Base-by-base conservation (phyloP, 2,888 invertebrate species). In the Pinctada fucata region DNA sequence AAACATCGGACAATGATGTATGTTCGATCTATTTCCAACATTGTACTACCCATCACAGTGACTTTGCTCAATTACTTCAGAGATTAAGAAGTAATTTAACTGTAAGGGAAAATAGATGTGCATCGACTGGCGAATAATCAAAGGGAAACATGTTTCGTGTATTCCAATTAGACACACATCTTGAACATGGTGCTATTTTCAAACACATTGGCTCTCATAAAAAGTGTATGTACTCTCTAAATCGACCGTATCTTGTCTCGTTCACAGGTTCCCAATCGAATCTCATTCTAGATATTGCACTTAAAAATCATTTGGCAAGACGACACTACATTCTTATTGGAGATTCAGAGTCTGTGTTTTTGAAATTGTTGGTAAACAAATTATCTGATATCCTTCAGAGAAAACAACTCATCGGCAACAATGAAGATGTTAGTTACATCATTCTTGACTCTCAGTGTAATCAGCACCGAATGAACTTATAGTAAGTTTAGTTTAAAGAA, bases 61-160 rank as follows among this genome's bases (percentile, higher is more conserved):
- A 50, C 66, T 74, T 68, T 8, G n/a, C 66, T 74, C 66, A 47
- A 66, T 66, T 74, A 66, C 66, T 66, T 50, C 45, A 68, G 16
- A 68, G 48, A 68, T 8, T n/a, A 74, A 6, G 49, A 65, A 10
- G 74, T 65, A 50, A 74, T 74, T 49, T 66, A 66, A 74, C 48
- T 74, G 74, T 66, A 74, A 74, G 74, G 65, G 48, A 74, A 74
- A 50, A 74, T 65, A 74, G 50, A 74, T 66, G 51, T 66, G 66
- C 16, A 66, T 65, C 45, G 16, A 50, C 50, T 74, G 74, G 73
- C 10, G 13, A 66, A 16, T 65, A 50, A 74, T 74, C 74, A 31
- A 52, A 16, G 50, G 58, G 52, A 31, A 45, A 31, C 31, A 58
- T 51, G 58, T 58, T 58, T 45, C 31, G 8, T 52, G 52, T 52